Conservation (phyloP, 2,888 invertebrate genomes). For the Bellardia pandia region DNA sequence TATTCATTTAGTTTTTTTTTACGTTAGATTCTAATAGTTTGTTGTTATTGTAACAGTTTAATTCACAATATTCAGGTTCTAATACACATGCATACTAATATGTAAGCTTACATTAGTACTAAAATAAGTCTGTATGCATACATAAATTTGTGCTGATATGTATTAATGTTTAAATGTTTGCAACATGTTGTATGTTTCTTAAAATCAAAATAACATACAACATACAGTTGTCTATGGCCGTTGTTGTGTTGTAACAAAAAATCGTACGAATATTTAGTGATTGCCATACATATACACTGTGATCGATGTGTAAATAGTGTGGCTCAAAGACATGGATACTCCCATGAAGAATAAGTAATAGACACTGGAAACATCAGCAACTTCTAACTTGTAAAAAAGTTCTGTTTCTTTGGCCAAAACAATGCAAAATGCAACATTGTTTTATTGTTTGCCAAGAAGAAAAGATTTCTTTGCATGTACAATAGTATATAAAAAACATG, state of each 20-base stretch:
- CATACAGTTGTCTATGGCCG: slow-evolving; percentile 8
- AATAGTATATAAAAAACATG: slow-evolving; percentile 25
- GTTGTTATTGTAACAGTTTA: slow-evolving; percentile 32
- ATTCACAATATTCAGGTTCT: slow-evolving; percentile 12
- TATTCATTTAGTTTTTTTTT: neutral
- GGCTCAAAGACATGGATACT: neutral
- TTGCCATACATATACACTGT: slow-evolving; percentile 48
- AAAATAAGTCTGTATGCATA: neutral
- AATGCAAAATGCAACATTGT: neutral
- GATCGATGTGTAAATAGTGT: slow-evolving; percentile 49
- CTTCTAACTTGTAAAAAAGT: slow-evolving; percentile 7
- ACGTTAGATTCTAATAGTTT: slow-evolving; percentile 39
- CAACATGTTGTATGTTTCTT: slow-evolving; percentile 44
- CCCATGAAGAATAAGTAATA: slow-evolving; percentile 34
- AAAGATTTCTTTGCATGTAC: neutral
- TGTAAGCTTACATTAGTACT: neutral
- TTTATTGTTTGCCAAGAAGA: slow-evolving; percentile 7
- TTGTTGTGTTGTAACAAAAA: slow-evolving; percentile 27
- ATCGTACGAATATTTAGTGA: slow-evolving; percentile 40
- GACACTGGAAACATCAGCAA: slow-evolving; percentile 35
- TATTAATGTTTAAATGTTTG: slow-evolving; percentile 55
- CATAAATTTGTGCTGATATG: slow-evolving; percentile 21
- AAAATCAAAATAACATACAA: slow-evolving; percentile 10
- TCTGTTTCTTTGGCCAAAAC: slow-evolving; percentile 15
- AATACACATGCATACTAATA: neutral